Percentiles rank a stretch among this genome's conserved stretches.
Conservation (phyloP, 1,140 invertebrate genomes). For the Ips nitidus region DNA sequence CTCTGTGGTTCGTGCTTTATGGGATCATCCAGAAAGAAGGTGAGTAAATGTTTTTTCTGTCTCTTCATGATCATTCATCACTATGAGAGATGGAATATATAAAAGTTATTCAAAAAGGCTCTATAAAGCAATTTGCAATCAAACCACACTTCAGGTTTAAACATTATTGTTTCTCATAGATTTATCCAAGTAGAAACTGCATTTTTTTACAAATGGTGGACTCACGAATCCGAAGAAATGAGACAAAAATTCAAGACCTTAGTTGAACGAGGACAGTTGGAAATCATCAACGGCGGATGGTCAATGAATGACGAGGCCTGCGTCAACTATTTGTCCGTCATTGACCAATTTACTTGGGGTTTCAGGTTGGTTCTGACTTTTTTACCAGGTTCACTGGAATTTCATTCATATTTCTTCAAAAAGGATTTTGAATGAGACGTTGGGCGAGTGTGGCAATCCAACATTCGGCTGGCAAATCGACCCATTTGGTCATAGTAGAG, state of each 20-base stretch:
- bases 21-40: conserved; percentile 40
- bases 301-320: conserved; percentile 83
- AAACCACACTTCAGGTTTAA: neutral
- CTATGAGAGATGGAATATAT: no score
- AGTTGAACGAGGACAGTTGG: conserved; percentile 65
- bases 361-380: conserved; percentile 51
- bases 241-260: conserved; percentile 53
- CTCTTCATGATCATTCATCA: no score
- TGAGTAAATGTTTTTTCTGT: conserved; percentile 3
- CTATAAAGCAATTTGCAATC: no score
- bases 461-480: conserved; percentile 75
- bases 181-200: conserved; percentile 50
- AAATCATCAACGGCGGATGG: conserved; percentile 74
- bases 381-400: neutral
- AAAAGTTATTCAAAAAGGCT: no score
- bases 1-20: conserved; percentile 39
- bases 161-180: conserved; percentile 30
- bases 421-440: conserved; percentile 55
- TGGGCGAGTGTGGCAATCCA: conserved; percentile 67
- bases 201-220: conserved; percentile 70
- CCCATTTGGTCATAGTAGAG: conserved; percentile 73
- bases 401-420: neutral
- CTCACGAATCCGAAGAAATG: conserved; percentile 59
- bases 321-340: conserved; percentile 77
- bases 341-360: conserved; percentile 77